Evolutionary conservation across 2,797 vertebrate genomes (phyloP).

Genomic region (Salmo trutta): DNA sequence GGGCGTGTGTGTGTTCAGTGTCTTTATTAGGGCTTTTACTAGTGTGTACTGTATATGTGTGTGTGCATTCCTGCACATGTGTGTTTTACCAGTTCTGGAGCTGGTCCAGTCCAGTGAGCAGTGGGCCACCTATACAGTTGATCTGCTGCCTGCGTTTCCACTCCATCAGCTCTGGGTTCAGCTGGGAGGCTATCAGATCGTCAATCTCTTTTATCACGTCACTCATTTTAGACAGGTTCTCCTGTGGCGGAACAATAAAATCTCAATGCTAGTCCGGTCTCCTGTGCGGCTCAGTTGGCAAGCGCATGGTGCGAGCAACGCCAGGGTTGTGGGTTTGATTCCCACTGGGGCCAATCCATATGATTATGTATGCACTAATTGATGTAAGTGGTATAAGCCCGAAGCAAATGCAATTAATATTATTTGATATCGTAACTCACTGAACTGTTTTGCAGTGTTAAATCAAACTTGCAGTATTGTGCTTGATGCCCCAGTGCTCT

Average conservation of each 20-base stretch:
- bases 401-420: no score
- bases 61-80: background rate
- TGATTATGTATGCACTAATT: background rate
- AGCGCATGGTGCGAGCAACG: background rate
- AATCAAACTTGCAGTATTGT: no score
- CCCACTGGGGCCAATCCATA: background rate
- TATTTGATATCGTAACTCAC: no score
- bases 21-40: no score
- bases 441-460: no score
- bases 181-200: slow-evolving; percentile 81
- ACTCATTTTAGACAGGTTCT: slow-evolving; percentile 87
- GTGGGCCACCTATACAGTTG: slow-evolving; percentile 90
- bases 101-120: slow-evolving; percentile 89
- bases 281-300: background rate
- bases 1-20: no score
- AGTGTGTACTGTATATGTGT: no score
- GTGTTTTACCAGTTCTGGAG: slow-evolving; percentile 91
- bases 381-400: background rate
- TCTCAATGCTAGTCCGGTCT: background rate
- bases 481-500: no score
- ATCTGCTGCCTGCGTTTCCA: slow-evolving; percentile 95
- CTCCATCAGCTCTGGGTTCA: slow-evolving; percentile 88
- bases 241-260: slow-evolving; percentile 68
- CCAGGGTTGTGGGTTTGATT: no score
- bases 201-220: slow-evolving; percentile 89